These are phyloP conservation scores for Eleginops maclovinus DNA, from an alignment of 2,113 vertebrate species.

Conservation along the genomic window DNA sequence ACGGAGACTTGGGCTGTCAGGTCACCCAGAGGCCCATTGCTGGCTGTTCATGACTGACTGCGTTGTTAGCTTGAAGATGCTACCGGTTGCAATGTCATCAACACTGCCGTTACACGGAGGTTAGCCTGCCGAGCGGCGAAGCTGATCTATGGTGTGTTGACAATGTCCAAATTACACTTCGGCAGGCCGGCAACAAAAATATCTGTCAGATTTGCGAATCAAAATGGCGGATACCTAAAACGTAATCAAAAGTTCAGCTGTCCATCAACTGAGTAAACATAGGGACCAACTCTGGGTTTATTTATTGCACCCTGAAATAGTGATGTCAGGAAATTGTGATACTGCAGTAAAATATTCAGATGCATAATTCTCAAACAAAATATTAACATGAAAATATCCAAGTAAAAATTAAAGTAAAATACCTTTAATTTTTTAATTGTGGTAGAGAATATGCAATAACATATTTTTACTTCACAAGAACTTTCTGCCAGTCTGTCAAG, in stretches of 20 bases:
- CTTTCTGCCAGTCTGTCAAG: not conserved
- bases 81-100: conserved; percentile 61
- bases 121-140: not conserved
- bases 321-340: not conserved
- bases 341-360: conserved; percentile 12
- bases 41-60: conserved; percentile 35
- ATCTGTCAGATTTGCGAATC: conserved; percentile 65
- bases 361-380: not conserved
- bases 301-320: not conserved
- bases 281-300: conserved; percentile 6
- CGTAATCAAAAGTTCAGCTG: conserved; percentile 60
- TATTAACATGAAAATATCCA: too few relatives aligned
- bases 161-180: conserved; percentile 30
- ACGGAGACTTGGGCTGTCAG: conserved; percentile 37
- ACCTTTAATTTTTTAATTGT: not conserved
- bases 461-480: not conserved
- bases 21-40: conserved; percentile 66
- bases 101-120: conserved; percentile 31
- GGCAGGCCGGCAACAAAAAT: conserved; percentile 39
- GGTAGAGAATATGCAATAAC: not conserved
- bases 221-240: conserved; percentile 79
- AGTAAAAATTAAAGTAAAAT: not conserved
- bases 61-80: conserved; percentile 47
- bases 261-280: conserved; percentile 38
- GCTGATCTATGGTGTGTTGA: conserved; percentile 2